phyloP scores from a whole-genome alignment of 2,113 vertebrate genomes.

The Panthera tigris region DNA sequence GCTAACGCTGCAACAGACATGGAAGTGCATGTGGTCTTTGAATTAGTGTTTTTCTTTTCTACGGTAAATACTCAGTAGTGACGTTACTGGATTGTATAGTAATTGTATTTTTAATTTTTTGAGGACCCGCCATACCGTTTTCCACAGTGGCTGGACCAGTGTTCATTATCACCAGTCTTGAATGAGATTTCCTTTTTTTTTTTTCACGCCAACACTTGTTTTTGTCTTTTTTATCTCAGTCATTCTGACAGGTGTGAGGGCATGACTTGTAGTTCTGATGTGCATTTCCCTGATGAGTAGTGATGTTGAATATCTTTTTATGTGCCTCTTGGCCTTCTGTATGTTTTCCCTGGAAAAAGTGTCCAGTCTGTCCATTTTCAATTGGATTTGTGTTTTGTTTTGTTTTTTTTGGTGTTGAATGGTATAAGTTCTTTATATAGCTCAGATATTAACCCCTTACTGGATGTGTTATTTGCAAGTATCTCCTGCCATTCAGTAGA shows the following conservation, averaged over 20 bases:
- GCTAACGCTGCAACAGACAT: neutral
- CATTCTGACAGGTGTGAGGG: neutral
- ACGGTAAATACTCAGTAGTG: neutral
- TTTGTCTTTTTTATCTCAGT: neutral
- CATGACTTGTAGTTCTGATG: neutral
- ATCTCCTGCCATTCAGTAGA: neutral
- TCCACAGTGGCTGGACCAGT: neutral
- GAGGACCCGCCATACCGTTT: neutral
- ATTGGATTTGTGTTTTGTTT: neutral
- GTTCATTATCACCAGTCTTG: neutral
- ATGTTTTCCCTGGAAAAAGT: neutral
- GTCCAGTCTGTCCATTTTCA: neutral
- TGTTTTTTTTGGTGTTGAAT: neutral
- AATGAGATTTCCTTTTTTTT: neutral
- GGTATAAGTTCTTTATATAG: neutral
- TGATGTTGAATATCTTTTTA: neutral
- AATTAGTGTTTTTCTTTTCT: neutral
- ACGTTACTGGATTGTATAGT: neutral
- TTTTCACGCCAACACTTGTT: neutral
- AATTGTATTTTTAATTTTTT: neutral
- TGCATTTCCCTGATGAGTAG: neutral
- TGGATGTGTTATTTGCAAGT: neutral
- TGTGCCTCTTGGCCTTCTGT: neutral
- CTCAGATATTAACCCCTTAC: neutral
- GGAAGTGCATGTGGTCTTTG: neutral